Conservation (phyloP, 2,797 vertebrate species). For the Micropoecilia bifurca region DNA sequence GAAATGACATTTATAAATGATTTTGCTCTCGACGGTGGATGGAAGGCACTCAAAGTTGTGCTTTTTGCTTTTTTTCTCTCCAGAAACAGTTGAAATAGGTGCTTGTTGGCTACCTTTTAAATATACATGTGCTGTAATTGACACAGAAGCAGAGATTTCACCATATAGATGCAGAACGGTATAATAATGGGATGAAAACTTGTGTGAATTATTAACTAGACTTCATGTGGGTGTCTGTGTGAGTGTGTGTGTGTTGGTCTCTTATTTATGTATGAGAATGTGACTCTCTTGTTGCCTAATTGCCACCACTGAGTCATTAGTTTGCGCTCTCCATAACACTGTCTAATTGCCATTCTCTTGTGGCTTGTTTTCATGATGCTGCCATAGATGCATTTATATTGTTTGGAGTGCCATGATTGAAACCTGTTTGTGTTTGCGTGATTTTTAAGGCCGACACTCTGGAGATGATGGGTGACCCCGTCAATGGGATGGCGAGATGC, state of each 20-base stretch:
- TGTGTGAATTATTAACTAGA: constrained; percentile 17
- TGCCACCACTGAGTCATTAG: constrained; percentile 74
- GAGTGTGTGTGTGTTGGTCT: constrained; percentile 25
- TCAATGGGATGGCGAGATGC: constrained; percentile 96
- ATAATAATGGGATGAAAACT: constrained; percentile 11
- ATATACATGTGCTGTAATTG: constrained; percentile 15
- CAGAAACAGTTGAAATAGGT: constrained; percentile 16
- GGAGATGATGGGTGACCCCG: constrained; percentile 88
- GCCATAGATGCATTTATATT: constrained; percentile 46
- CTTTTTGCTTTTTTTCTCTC: neutral
- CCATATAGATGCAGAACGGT: neutral
- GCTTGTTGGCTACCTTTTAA: constrained; percentile 40
- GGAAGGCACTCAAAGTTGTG: constrained; percentile 35
- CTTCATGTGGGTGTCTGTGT: constrained; percentile 11
- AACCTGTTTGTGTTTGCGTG: constrained; percentile 36
- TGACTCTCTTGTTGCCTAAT: constrained; percentile 63
- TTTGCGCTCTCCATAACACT: constrained; percentile 61
- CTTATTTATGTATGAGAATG: constrained; percentile 61
- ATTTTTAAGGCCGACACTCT: constrained; percentile 87
- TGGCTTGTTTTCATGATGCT: constrained; percentile 60
- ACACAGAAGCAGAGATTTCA: constrained; percentile 10
- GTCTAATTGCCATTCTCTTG: constrained; percentile 72
- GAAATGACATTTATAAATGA: constrained; percentile 64
- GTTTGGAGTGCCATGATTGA: constrained; percentile 49
- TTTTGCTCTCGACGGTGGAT: constrained; percentile 51